Evolutionary conservation across 2,888 invertebrate species (phyloP), one percentile per base, ranked within the genome.

Genomic region (Aricia artaxerxes): DNA sequence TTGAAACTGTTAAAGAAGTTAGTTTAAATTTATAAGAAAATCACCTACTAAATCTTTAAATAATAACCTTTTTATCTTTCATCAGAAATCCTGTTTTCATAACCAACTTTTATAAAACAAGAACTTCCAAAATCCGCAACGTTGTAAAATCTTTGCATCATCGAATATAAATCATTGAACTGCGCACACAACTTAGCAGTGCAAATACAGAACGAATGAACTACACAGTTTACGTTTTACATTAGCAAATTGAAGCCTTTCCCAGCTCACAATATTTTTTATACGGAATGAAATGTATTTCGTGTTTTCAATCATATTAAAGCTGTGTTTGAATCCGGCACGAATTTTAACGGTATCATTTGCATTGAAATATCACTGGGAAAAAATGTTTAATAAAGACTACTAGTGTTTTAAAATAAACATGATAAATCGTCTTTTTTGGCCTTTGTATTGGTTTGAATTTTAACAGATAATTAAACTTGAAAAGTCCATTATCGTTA

Each of bases 271-370:
- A 31, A 53, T 24, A 49, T 31, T 73, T 44, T 73, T 76, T 73
- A 73, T 24, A n/a, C 49, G n/a, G 16, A 53, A 49, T 73, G 73
- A 73, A 73, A 44, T 49, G 40, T 73, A 11, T 24, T 73, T 44
- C 44, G 73, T 49, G 73, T 73, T 73, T 44, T 73, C 44, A 73
- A 73, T 69, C 69, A 73, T 49, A 73, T 73, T 73, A 69, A 69
- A 35, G 69, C 69, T 49, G 73, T 24, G n/a, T 44, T 44, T 24
- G 73, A 73, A 69, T 69, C 69, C 6, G 24, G 49, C 40, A 7
- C 40, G 16, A 73, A 49, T 73, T 73, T 73, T 73, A 73, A 49
- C 9, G 24, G 4, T 49, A 24, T 73, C 49, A 24, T 73, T 73
- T 49, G 73, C 7, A 73, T 49, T 73, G 44, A 35, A 69, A 69